These are phyloP conservation scores for Phalacrocorax brasilianus DNA, from an alignment of 2,113 vertebrate genomes.

Conservation along the genomic window DNA sequence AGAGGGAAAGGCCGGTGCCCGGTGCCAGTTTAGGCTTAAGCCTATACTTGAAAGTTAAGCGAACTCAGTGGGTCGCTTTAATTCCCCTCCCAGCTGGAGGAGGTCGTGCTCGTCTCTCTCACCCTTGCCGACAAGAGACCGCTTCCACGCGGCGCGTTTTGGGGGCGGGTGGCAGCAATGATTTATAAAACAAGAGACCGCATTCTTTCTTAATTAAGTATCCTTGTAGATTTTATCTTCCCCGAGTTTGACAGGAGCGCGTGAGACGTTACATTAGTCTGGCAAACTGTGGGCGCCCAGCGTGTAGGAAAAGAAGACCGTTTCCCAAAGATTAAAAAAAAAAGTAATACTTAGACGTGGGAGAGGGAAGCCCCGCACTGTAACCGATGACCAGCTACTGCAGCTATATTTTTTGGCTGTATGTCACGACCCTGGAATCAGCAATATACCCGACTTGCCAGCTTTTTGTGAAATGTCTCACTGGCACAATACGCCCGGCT, in stretches of 20 bases:
- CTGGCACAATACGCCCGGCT: neutral
- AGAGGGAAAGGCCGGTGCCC: neutral
- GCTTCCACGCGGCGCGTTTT: neutral
- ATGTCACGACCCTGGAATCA: neutral
- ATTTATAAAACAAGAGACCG: neutral
- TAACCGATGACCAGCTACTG: neutral
- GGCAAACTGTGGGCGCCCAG: neutral
- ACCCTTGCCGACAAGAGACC: neutral
- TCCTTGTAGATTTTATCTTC: slow-evolving; percentile 53
- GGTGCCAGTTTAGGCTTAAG: neutral
- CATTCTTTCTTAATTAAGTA: slow-evolving; percentile 19
- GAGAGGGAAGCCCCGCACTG: neutral
- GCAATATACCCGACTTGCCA: neutral
- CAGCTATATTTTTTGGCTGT: neutral
- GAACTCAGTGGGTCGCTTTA: neutral
- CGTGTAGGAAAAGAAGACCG: neutral
- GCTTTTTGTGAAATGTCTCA: neutral
- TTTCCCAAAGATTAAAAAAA: neutral
- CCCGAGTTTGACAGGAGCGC: neutral
- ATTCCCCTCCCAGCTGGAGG: neutral
- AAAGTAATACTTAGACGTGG: neutral
- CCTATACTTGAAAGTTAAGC: neutral
- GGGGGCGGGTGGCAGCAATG: slow-evolving; percentile 4
- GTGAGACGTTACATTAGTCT: neutral
- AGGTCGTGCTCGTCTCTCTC: neutral